phyloP scores from a whole-genome alignment of 37 sponge, comb jelly and placozoan genomes.

The Axinella damicornis region DNA sequence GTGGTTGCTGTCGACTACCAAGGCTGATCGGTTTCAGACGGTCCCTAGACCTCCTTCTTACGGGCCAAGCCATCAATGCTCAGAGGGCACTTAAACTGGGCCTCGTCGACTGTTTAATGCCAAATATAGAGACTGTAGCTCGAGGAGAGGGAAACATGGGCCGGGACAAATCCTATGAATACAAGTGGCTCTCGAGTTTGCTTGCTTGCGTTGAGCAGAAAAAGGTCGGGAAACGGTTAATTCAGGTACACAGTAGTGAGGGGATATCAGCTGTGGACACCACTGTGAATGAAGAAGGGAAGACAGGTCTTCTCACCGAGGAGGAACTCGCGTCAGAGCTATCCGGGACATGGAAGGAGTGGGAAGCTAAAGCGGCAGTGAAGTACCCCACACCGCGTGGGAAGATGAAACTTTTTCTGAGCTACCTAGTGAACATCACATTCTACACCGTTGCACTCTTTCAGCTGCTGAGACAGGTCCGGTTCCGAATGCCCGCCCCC shows the following conservation, averaged over 20 bases:
- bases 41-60: conserved; percentile 37
- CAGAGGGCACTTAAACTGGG: conserved; percentile 51
- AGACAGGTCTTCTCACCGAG: not conserved
- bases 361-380: conserved; percentile 3
- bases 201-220: conserved; percentile 12
- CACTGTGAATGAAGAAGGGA: not conserved
- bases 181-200: conserved; percentile 33
- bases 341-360: not conserved
- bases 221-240: conserved; percentile 18
- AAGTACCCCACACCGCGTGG: conserved; percentile 14
- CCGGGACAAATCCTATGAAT: not conserved
- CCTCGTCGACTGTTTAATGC: conserved; percentile 47
- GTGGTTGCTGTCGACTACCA: conserved; percentile 69
- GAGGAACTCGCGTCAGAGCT: not conserved
- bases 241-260: not conserved
- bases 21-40: conserved; percentile 39
- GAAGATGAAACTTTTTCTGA: not conserved
- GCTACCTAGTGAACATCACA: not conserved
- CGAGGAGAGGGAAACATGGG: not conserved
- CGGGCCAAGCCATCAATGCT: conserved; percentile 43
- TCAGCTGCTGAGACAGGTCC: conserved; percentile 33
- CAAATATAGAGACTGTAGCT: conserved; percentile 6
- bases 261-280: not conserved
- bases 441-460: conserved; percentile 29
- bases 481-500: conserved; percentile 37